Conservation (phyloP, 2,797 vertebrate genomes). For the Notamacropus eugenii region DNA sequence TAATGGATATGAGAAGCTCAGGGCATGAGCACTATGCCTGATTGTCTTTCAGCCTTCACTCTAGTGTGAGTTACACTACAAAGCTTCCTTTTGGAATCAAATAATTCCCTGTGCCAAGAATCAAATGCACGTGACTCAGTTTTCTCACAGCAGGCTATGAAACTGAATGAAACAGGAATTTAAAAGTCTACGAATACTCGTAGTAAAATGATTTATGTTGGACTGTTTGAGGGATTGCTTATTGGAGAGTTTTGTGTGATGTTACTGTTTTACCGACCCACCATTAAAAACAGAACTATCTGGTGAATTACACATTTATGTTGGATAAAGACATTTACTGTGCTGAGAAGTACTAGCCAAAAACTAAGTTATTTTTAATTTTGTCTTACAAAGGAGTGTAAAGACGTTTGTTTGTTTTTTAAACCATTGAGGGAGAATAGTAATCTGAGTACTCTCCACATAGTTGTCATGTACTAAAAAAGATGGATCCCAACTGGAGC, state of each 20-base stretch:
- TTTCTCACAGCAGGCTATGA: background rate
- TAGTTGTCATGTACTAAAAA: constrained; percentile 62
- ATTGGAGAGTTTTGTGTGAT: constrained; percentile 10
- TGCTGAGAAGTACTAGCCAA: background rate
- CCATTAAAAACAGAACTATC: constrained; percentile 11
- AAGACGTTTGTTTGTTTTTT: constrained; percentile 49
- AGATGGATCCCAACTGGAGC: constrained; percentile 70
- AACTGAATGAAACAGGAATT: constrained; percentile 22
- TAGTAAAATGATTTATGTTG: constrained; percentile 12
- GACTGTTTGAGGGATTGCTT: background rate
- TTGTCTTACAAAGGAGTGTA: constrained; percentile 19
- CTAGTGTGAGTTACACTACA: background rate
- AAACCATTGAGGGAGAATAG: constrained; percentile 54
- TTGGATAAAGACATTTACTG: background rate
- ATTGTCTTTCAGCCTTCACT: background rate
- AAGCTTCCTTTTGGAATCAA: constrained; percentile 1
- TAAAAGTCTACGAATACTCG: constrained; percentile 19
- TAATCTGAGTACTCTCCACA: constrained; percentile 57
- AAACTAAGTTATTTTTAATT: constrained; percentile 15
- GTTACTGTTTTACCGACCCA: background rate
- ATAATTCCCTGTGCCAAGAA: background rate
- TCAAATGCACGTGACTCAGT: background rate
- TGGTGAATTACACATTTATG: background rate
- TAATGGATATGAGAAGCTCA: background rate
- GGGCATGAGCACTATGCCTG: background rate